Conservation (phyloP, 92 coral and sea anemone genomes). For the Phymanthus crucifer region DNA sequence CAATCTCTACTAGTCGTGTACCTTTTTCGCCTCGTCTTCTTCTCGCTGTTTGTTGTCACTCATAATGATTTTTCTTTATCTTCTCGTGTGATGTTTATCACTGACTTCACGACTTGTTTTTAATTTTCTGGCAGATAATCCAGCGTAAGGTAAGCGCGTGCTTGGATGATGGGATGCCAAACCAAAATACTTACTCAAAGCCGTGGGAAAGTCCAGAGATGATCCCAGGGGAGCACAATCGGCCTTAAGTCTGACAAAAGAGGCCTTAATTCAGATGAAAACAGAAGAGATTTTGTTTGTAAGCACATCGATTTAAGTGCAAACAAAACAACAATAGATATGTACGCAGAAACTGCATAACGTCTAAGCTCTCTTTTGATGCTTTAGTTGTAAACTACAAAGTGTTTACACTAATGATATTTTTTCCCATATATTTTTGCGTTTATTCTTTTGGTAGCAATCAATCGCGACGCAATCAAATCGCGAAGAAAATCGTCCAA, state of each 20-base stretch:
- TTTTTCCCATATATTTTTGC: too few relatives aligned
- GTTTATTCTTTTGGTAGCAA: too few relatives aligned
- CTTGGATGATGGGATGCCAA: neutral
- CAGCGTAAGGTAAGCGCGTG: neutral
- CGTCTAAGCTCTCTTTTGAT: neutral
- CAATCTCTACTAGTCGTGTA: neutral
- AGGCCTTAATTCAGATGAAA: neutral
- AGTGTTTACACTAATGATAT: too few relatives aligned
- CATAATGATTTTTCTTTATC: too few relatives aligned
- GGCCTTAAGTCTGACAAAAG: neutral
- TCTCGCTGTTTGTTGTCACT: neutral
- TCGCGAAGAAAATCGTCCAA: too few relatives aligned
- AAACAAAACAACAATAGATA: neutral
- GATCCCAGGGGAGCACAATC: neutral
- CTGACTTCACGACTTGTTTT: neutral
- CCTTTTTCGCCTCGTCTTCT: slow-evolving; percentile 9
- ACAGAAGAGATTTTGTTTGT: neutral
- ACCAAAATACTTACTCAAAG: neutral
- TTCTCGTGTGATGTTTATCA: neutral
- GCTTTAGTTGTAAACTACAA: neutral
- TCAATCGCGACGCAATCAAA: too few relatives aligned
- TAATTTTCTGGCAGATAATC: neutral
- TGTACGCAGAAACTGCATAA: neutral
- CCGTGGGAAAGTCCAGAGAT: neutral
- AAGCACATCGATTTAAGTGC: neutral